Evolutionary conservation across 1,140 invertebrate species (phyloP), one percentile per base, ranked within the genome.

Genomic region (Eriocheir sinensis): DNA sequence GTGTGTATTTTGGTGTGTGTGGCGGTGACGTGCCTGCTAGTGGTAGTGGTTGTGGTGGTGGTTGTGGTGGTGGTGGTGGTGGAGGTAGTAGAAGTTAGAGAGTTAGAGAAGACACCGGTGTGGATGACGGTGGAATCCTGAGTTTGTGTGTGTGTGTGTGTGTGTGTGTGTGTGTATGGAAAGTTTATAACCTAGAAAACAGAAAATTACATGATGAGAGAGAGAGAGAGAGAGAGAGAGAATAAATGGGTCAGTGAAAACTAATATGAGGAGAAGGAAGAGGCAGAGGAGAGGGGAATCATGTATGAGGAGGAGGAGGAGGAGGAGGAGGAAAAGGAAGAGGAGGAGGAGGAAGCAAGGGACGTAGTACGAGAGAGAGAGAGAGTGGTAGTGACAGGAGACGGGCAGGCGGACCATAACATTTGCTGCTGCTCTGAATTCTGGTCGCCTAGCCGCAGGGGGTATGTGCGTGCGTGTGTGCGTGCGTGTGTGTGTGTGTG

Each of bases 381-480:
- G 17, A 80, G 34, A 44, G 36, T 40, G 34, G 32, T 30, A 17
- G 1, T 15, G n/a, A 36, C 60, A 72, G 60, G 60, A 72, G 60
- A 72, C 60, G 60, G 27, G 60, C 60, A 72, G 17, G 27, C 27
- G 60, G 60, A 72, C 60, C 60, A 72, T 72, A 72, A 72, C 60
- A 72, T 72, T 72, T 72, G 60, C 27, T 72, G 60, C 60, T 72
- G 60, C 60, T 72, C 60, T 72, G 60, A 72, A 72, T 72, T 72
- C 60, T 72, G 60, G 60, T 72, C 60, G 60, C 60, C n/a, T 72
- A 72, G 60, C 60, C 60, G 21, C 60, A 72, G 60, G 60, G 60
- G 27, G 60, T 72, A n/a, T 72, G 60, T 72, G 60, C n/a, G 60
- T 72, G 60, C n/a, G 60, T 72, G 60, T 72, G 60, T 72, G 53